Base-by-base conservation (phyloP, 2,888 invertebrate genomes). In the Perizoma flavofasciatum region DNA sequence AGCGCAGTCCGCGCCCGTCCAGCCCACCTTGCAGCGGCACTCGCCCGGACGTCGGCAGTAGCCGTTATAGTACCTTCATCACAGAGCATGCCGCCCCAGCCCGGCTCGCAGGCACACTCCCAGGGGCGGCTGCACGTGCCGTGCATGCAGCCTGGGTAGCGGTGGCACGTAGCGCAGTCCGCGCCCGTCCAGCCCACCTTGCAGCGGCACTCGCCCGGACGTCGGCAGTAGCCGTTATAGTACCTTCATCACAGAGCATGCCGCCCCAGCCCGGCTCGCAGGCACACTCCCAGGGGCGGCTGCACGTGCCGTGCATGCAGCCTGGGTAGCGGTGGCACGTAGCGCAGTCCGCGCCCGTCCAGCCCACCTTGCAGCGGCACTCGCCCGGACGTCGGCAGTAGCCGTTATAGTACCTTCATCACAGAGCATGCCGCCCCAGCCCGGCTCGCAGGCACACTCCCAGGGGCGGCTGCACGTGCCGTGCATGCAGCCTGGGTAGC, bases 401-500 rank as follows among this genome's bases (percentile, higher is more conserved):
- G 7, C 5, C 37, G 6, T 32, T 48, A 11, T 6, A 22, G 6
- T 46, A 97, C 97, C 95, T 94, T 97, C 96, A 82, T 98, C 96
- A 82, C 98, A 98, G 11, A 97, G 94, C 93, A 97, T 96, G 68
- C 98, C 98, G 49, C 97, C 97, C 97, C 97, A 97, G 52, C 98
- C 98, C 1, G 95, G 93, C 70, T 95, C 93, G 83, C 98, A 98
- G 77, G 95, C 94, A 85, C 98, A 98, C 82, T 98, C 97, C 97
- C 97, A 98, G 2, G 98, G 97, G 53, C 95, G 92, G 58, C 93
- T 93, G 83, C 98, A 98, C 55, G 94, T 93, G 22, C 98, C 98
- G 79, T 98, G 95, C 57, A 94, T 94, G 81, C 98, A 98, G 65
- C 97, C 97, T 0, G 98, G 98, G 89, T 98, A 98, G 0, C 96